These are phyloP conservation scores for Crioceris asparagi DNA, from an alignment of 2,888 invertebrate genomes.

Conservation along the genomic window DNA sequence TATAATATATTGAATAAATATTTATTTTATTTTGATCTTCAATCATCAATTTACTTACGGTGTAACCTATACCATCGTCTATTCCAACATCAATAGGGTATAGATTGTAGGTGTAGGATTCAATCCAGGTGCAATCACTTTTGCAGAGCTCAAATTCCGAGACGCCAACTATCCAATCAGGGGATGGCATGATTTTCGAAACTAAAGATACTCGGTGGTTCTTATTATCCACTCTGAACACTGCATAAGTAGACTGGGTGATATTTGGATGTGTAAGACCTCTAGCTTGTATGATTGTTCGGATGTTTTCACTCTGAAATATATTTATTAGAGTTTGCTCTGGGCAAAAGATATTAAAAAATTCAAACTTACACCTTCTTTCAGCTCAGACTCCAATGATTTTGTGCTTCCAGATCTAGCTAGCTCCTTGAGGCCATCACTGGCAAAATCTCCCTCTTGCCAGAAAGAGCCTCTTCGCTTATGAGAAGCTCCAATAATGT, in stretches of 20 bases:
- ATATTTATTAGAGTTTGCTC: slow-evolving; percentile 8
- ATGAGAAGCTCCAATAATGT: slow-evolving; percentile 90
- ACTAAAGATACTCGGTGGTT: slow-evolving; percentile 88
- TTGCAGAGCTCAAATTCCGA: slow-evolving; percentile 80
- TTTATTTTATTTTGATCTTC: neutral
- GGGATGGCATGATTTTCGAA: slow-evolving; percentile 89
- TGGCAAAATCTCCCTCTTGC: slow-evolving; percentile 76
- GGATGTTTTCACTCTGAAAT: slow-evolving; percentile 59
- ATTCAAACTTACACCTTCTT: slow-evolving; percentile 50
- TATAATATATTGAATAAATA: slow-evolving; percentile 26
- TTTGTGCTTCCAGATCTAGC: slow-evolving; percentile 88
- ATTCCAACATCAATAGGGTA: slow-evolving; percentile 93
- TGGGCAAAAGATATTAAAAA: slow-evolving; percentile 1
- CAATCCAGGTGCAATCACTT: slow-evolving; percentile 78
- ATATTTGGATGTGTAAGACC: slow-evolving; percentile 81
- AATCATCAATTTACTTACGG: slow-evolving; percentile 36
- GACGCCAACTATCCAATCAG: slow-evolving; percentile 94
- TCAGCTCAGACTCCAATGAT: slow-evolving; percentile 80
- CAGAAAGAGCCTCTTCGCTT: slow-evolving; percentile 72
- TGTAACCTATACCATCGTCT: slow-evolving; percentile 79
- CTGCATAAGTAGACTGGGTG: slow-evolving; percentile 69
- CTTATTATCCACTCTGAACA: slow-evolving; percentile 77
- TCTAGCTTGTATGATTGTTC: slow-evolving; percentile 86
- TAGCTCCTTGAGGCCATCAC: slow-evolving; percentile 76
- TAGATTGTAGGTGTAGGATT: slow-evolving; percentile 65